Conservation (phyloP, 2,113 vertebrate genomes). For the Gracilinanus agilis region DNA sequence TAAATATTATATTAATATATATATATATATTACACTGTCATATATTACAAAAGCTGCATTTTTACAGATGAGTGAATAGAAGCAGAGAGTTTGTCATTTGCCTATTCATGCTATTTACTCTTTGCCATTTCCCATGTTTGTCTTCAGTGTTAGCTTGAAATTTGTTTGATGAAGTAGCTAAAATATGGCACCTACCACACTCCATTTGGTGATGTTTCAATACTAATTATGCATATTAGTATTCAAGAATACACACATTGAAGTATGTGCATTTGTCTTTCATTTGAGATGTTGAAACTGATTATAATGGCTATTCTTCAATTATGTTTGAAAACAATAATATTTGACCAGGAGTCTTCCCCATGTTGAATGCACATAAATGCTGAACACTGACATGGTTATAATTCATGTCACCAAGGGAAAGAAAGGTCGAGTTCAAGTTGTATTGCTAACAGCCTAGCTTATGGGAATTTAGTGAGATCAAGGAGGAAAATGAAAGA, state of each 20-base stretch:
- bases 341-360: not conserved
- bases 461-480: not conserved
- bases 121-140: not conserved
- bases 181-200: not conserved
- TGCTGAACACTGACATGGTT: not conserved
- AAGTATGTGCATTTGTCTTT: not conserved
- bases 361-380: not conserved
- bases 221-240: not conserved
- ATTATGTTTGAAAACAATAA: not conserved
- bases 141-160: not conserved
- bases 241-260: not conserved
- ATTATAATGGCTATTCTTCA: not conserved
- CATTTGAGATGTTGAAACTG: not conserved
- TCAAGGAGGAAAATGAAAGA: not conserved
- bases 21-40: not conserved
- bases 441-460: not conserved
- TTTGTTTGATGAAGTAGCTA: not conserved
- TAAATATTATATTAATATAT: too few species aligned
- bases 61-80: not conserved
- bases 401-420: not conserved
- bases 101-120: not conserved
- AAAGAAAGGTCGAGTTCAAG: not conserved
- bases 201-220: not conserved
- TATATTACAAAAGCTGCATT: not conserved
- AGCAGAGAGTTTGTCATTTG: not conserved